Percentiles rank a stretch among this genome's conserved stretches.
These are phyloP conservation scores for Prionailurus viverrinus DNA, from an alignment of 2,113 vertebrate species.

Conservation along the genomic window DNA sequence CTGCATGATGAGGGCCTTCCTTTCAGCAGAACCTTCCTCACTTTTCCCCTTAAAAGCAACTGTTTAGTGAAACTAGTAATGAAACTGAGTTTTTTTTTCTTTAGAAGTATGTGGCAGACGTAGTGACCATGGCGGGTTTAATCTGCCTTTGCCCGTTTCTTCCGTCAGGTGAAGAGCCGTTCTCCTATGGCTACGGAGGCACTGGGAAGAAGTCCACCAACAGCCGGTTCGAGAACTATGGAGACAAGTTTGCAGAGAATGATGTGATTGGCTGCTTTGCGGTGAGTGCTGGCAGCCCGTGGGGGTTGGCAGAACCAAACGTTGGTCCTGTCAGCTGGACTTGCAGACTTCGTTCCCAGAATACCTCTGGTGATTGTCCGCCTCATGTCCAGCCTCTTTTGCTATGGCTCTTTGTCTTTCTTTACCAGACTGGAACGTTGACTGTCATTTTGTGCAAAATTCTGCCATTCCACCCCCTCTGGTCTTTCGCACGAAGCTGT, in stretches of 20 bases:
- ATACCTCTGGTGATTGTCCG: background rate
- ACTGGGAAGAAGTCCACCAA: conserved; percentile 93
- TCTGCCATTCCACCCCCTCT: background rate
- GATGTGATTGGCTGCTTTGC: conserved; percentile 94
- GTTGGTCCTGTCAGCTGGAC: background rate
- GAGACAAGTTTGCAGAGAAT: conserved; percentile 93
- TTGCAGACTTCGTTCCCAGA: background rate
- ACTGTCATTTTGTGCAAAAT: conserved; percentile 15
- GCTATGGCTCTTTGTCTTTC: conserved; percentile 26
- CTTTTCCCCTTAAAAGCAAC: background rate
- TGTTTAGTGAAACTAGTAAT: conserved; percentile 33
- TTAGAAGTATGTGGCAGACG: background rate
- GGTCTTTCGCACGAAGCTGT: background rate
- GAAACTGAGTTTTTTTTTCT: conserved; percentile 25
- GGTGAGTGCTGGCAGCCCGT: conserved; percentile 86
- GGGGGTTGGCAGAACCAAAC: background rate
- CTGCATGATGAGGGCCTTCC: background rate
- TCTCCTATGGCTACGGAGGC: conserved; percentile 94
- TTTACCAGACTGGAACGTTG: background rate
- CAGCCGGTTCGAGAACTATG: conserved; percentile 93
- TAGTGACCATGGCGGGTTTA: conserved; percentile 8
- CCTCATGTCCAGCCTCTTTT: background rate
- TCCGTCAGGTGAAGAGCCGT: conserved; percentile 91
- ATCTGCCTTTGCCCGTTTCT: conserved; percentile 46
- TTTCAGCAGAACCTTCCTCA: background rate